phyloP scores from a whole-genome alignment of 53 echinoderm and acorn worm species.

The Hippasteria phrygiana region DNA sequence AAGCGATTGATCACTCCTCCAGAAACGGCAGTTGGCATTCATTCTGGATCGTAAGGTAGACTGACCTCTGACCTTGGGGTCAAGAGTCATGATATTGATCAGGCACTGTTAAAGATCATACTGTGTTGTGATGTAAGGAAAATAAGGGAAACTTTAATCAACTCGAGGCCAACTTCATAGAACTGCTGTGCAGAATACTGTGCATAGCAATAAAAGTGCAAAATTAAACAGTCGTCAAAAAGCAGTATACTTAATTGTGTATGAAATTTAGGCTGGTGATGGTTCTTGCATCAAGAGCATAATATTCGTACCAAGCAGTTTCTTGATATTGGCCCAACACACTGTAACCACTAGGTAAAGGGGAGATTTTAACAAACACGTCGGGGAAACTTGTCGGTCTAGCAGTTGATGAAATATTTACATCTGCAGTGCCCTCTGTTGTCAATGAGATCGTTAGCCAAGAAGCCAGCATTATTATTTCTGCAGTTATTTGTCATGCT shows the following conservation, averaged over 20 bases:
- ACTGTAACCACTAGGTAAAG: too few relatives aligned
- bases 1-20: background rate
- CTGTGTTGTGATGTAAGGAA: background rate
- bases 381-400: background rate
- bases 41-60: background rate
- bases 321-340: background rate
- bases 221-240: background rate
- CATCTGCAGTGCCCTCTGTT: background rate
- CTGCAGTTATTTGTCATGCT: background rate
- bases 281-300: background rate
- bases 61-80: conserved; percentile 21
- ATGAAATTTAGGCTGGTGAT: too few relatives aligned
- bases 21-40: conserved; percentile 1
- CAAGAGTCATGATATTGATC: background rate
- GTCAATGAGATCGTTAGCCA: background rate
- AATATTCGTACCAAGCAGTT: background rate
- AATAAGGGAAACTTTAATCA: background rate
- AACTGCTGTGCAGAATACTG: background rate
- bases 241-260: background rate
- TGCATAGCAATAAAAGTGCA: background rate
- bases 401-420: background rate
- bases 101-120: background rate
- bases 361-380: background rate
- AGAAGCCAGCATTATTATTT: background rate
- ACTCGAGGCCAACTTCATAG: background rate